These are phyloP conservation scores for Agonopterix arenella DNA, from an alignment of 2,888 invertebrate species.

Conservation along the genomic window DNA sequence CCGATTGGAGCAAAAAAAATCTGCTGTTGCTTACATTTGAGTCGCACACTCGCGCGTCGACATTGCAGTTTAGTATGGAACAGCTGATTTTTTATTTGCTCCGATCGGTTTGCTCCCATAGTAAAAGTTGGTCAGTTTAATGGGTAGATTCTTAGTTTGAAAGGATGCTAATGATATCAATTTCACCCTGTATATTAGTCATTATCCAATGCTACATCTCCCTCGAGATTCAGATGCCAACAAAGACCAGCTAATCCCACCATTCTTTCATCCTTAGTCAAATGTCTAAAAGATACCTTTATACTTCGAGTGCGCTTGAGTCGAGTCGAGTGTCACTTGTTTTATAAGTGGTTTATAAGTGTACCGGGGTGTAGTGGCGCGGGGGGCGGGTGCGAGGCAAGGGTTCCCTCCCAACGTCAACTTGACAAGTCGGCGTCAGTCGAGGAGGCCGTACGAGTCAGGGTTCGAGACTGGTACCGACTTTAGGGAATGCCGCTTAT, in stretches of 20 bases:
- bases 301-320: slow-evolving; percentile 16
- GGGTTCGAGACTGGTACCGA: slow-evolving; percentile 70
- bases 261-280: slow-evolving; percentile 4
- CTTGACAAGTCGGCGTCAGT: slow-evolving; percentile 67
- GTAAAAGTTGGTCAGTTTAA: too few relatives aligned
- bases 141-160: too few relatives aligned
- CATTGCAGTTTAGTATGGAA: too few relatives aligned
- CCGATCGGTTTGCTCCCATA: too few relatives aligned
- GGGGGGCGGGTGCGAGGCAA: slow-evolving; percentile 26
- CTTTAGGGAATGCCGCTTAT: slow-evolving; percentile 37
- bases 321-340: slow-evolving; percentile 27
- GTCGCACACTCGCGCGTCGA: too few relatives aligned
- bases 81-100: too few relatives aligned
- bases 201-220: not conserved
- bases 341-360: slow-evolving; percentile 1
- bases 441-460: slow-evolving; percentile 31
- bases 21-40: too few relatives aligned
- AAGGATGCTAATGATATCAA: too few relatives aligned
- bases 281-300: slow-evolving; percentile 51
- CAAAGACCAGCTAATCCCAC: slow-evolving; percentile 14
- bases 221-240: not conserved
- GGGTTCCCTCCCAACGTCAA: slow-evolving; percentile 49
- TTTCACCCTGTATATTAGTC: too few relatives aligned
- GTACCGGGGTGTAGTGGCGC: slow-evolving; percentile 22
- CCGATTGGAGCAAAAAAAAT: too few relatives aligned